A percentile compares a stretch with the other conserved stretches of the same genome.
These are phyloP conservation scores for Anguilla pacifica DNA, from an alignment of 2,797 vertebrate species.

Conservation along the genomic window DNA sequence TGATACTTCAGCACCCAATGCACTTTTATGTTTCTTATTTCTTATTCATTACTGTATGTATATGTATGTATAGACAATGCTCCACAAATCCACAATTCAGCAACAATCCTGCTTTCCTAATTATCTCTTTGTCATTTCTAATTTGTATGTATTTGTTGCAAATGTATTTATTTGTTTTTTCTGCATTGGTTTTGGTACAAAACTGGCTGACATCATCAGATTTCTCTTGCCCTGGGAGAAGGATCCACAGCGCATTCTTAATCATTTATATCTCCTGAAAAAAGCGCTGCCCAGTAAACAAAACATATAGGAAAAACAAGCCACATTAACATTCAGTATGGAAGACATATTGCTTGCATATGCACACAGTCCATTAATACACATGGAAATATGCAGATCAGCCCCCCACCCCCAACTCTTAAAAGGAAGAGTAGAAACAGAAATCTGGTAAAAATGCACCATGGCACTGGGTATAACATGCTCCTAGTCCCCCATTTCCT, in stretches of 20 bases:
- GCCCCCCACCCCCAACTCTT: background rate
- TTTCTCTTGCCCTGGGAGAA: background rate
- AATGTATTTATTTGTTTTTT: background rate
- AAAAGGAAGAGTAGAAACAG: background rate
- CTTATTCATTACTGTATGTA: background rate
- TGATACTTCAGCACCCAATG: background rate
- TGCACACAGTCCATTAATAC: background rate
- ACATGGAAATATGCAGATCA: background rate
- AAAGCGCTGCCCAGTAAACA: background rate
- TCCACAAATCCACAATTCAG: background rate
- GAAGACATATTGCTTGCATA: background rate
- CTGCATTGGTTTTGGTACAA: background rate
- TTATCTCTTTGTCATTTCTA: conserved; percentile 3
- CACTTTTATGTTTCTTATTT: background rate
- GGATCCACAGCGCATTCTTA: background rate
- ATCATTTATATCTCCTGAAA: background rate
- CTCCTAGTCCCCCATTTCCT: background rate
- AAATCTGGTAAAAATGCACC: background rate
- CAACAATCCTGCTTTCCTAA: background rate
- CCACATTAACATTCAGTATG: background rate
- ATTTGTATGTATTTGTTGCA: background rate
- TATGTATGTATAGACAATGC: background rate
- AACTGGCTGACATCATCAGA: background rate
- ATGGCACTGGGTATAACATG: conserved; percentile 17
- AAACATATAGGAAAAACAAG: background rate